Evolutionary conservation across 64 coral and sea anemone species (phyloP).

Genomic region (Montipora sp.): DNA sequence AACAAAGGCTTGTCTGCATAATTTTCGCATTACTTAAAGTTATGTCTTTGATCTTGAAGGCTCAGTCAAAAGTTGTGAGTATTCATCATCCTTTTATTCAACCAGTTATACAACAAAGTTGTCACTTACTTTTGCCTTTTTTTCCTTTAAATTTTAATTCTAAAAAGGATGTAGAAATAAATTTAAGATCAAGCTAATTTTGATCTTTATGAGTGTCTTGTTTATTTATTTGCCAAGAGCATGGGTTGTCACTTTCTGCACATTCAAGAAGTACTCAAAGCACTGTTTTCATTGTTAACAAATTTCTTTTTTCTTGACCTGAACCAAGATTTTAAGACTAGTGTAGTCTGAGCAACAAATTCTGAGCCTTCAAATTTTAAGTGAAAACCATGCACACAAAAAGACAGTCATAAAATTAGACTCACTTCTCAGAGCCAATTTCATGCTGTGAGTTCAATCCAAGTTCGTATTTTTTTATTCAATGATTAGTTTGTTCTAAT

Average conservation of each 20-base stretch:
- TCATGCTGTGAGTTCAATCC: not conserved
- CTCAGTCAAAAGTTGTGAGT: not conserved
- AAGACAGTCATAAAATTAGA: not conserved
- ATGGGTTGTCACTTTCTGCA: not conserved
- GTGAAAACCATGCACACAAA: not conserved
- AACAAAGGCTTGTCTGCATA: not conserved
- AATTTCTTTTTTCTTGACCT: not conserved
- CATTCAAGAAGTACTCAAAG: not conserved
- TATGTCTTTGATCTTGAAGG: not conserved
- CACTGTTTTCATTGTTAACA: not conserved
- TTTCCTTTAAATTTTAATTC: not conserved
- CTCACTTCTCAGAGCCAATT: not conserved
- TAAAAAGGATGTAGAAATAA: not conserved
- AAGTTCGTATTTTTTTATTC: not conserved
- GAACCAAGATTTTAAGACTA: not conserved
- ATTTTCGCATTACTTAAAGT: not conserved
- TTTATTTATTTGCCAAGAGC: slow-evolving; percentile 9
- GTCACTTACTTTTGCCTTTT: not conserved
- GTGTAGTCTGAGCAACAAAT: not conserved
- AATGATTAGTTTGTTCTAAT: not conserved
- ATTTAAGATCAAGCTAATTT: too few relatives aligned
- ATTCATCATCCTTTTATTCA: too few relatives aligned
- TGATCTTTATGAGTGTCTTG: not conserved
- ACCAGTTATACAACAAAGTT: too few relatives aligned
- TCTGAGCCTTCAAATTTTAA: not conserved